These are phyloP conservation scores for Macquaria ambigua DNA, from an alignment of 2,113 vertebrate genomes.

Conservation along the genomic window DNA sequence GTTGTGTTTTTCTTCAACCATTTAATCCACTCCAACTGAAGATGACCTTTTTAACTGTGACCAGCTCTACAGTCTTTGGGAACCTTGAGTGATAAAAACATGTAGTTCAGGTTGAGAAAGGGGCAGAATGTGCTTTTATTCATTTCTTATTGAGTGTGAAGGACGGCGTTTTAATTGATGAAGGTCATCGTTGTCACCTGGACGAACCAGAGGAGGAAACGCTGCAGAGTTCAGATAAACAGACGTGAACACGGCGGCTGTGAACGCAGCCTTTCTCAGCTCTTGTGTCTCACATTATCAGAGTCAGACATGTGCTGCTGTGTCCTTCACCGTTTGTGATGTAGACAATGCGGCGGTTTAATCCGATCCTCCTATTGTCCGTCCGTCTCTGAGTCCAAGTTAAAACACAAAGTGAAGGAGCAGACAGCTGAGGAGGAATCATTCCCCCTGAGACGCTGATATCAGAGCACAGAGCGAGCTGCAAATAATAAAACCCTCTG, in stretches of 20 bases:
- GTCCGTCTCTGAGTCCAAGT: not conserved
- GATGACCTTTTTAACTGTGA: not conserved
- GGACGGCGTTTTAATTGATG: not conserved
- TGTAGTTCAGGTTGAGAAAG: not conserved
- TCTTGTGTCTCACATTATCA: not conserved
- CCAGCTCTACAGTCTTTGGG: not conserved
- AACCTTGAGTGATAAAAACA: not conserved
- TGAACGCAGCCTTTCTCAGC: not conserved
- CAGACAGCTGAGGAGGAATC: not conserved
- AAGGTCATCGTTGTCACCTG: too few species aligned
- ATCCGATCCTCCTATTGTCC: constrained; percentile 14
- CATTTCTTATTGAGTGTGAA: not conserved
- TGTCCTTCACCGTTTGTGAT: not conserved
- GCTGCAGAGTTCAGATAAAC: not conserved
- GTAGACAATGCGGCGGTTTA: constrained; percentile 8
- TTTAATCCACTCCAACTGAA: too few species aligned
- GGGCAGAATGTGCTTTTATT: not conserved
- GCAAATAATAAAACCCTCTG: constrained; percentile 14
- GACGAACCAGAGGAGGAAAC: not conserved
- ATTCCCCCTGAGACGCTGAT: not conserved
- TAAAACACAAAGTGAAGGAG: not conserved
- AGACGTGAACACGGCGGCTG: not conserved
- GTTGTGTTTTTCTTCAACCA: too few species aligned
- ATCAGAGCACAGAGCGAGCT: constrained; percentile 21
- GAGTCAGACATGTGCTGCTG: not conserved